These are phyloP conservation scores for Ranitomeya variabilis DNA, from an alignment of 2,113 vertebrate species.

Conservation along the genomic window DNA sequence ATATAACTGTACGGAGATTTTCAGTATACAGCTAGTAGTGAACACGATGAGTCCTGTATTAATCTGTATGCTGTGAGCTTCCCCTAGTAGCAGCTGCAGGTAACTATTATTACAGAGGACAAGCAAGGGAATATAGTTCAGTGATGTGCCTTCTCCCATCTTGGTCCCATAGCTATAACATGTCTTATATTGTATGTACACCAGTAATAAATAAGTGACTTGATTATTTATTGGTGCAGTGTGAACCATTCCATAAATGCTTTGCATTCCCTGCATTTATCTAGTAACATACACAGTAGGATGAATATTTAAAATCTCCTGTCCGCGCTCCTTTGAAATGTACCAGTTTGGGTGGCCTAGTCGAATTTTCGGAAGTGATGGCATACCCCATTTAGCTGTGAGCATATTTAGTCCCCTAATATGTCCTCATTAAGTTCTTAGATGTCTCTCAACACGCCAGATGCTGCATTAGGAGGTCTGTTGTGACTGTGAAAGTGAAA, in stretches of 20 bases:
- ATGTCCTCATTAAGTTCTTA: slow-evolving; percentile 27
- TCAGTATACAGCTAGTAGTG: no score
- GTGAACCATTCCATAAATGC: no score
- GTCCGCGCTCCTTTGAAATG: background rate
- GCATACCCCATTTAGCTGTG: background rate
- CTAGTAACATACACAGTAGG: background rate
- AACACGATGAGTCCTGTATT: no score
- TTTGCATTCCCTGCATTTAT: background rate
- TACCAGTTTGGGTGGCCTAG: slow-evolving; percentile 16
- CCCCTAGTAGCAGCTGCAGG: no score
- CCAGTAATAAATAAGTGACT: background rate
- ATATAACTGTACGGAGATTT: no score
- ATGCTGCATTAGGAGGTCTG: background rate
- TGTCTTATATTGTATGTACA: no score
- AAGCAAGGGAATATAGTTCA: no score
- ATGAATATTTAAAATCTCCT: background rate
- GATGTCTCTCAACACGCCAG: slow-evolving; percentile 23
- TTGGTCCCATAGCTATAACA: no score
- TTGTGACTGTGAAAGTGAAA: slow-evolving; percentile 21
- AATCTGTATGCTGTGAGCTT: no score
- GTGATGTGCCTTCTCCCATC: no score
- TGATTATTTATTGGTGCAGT: background rate
- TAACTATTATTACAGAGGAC: no score
- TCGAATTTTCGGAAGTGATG: background rate
- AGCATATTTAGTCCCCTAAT: background rate